phyloP scores from a whole-genome alignment of 2,797 vertebrate species.

The Mormyrops attenuatus region DNA sequence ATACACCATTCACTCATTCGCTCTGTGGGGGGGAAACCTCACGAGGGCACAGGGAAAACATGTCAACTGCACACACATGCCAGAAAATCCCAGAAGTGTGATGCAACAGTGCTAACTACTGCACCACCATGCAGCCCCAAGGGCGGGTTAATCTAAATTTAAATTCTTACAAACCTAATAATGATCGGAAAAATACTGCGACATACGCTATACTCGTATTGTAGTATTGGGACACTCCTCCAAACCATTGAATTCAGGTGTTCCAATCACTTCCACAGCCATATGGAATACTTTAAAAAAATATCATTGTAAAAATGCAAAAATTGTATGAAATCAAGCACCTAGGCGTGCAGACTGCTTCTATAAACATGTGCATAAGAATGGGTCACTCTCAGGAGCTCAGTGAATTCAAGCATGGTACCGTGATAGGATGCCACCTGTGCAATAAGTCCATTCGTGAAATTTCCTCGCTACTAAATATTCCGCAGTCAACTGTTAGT shows the following conservation, averaged over 20 bases:
- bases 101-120: background rate
- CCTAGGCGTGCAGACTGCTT: background rate
- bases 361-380: background rate
- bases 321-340: background rate
- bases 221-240: background rate
- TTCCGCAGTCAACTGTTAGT: background rate
- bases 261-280: background rate
- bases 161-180: background rate
- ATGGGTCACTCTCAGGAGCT: background rate
- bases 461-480: background rate
- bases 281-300: background rate
- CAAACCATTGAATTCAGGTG: background rate
- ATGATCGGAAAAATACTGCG: background rate
- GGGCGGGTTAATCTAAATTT: background rate
- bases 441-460: background rate
- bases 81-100: background rate
- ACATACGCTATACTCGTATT: background rate
- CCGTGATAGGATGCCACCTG: background rate
- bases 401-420: background rate
- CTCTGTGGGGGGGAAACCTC: background rate
- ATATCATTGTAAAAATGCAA: background rate
- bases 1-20: background rate
- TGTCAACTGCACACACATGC: background rate
- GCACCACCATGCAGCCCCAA: background rate
- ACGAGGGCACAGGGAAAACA: background rate